These are phyloP conservation scores for Merluccius polli DNA, from an alignment of 2,797 vertebrate genomes.

Conservation along the genomic window DNA sequence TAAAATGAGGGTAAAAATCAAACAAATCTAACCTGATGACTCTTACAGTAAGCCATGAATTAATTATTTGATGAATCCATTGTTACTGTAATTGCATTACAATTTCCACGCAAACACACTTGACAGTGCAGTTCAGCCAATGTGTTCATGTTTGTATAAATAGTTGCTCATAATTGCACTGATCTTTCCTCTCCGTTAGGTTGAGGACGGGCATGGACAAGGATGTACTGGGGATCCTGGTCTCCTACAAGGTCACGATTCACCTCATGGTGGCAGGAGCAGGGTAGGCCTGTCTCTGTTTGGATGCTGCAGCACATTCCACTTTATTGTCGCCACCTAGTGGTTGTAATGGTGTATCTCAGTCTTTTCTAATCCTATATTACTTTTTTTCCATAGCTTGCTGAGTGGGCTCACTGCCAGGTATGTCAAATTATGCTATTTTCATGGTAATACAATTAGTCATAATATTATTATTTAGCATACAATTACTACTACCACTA, in stretches of 20 bases:
- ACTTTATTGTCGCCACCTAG: neutral
- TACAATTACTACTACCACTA: neutral
- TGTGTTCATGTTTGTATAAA: neutral
- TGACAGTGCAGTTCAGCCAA: neutral
- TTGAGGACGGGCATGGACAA: conserved; percentile 76
- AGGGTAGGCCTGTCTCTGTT: conserved; percentile 74
- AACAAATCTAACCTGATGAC: neutral
- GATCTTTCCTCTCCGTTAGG: conserved; percentile 54
- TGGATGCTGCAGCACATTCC: neutral
- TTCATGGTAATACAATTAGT: neutral
- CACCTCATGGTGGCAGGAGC: conserved; percentile 85
- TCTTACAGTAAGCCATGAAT: neutral
- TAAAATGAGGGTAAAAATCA: too few relatives aligned
- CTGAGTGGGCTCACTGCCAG: conserved; percentile 86
- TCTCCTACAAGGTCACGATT: conserved; percentile 91
- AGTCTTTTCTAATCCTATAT: neutral
- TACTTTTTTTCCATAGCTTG: conserved; percentile 65
- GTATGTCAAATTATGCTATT: conserved; percentile 57
- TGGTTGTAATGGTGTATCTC: neutral
- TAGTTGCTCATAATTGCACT: neutral
- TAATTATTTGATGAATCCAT: too few relatives aligned
- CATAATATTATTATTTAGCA: neutral
- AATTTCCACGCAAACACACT: neutral
- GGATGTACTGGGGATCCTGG: conserved; percentile 86
- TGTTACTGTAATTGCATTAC: neutral